phyloP scores from a whole-genome alignment of 1,140 invertebrate species.

The Hyposmocoma kahamanoa region DNA sequence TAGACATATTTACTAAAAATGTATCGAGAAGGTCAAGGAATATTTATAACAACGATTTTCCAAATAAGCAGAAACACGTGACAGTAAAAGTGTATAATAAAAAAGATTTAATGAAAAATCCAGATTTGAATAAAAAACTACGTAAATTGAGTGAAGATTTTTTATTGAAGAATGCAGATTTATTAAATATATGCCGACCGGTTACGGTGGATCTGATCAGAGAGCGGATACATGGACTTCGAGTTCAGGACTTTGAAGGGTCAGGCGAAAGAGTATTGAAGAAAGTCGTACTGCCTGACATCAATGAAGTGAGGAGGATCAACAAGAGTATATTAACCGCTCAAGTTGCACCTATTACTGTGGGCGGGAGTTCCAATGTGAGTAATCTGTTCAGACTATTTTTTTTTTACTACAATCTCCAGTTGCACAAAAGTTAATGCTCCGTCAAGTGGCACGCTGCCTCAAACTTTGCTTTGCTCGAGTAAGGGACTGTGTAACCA shows the following conservation, averaged over 20 bases:
- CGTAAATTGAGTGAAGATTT: neutral
- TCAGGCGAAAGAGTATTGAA: neutral
- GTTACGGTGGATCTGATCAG: neutral
- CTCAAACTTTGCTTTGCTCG: too few relatives aligned
- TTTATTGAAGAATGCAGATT: neutral
- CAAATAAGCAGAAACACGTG: too few relatives aligned
- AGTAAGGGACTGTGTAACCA: too few relatives aligned
- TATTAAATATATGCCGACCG: neutral
- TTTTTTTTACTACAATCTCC: too few relatives aligned
- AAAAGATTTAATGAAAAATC: neutral
- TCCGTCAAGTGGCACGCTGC: too few relatives aligned
- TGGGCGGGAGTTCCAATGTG: too few relatives aligned
- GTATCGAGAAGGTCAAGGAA: too few relatives aligned
- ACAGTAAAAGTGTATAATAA: too few relatives aligned
- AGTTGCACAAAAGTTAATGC: too few relatives aligned
- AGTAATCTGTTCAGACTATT: too few relatives aligned
- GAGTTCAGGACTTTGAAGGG: neutral
- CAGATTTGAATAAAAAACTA: neutral
- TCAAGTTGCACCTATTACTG: neutral
- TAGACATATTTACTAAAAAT: too few relatives aligned
- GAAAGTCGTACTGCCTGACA: constrained; percentile 3
- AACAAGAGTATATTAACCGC: constrained; percentile 6
- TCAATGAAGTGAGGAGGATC: constrained; percentile 5
- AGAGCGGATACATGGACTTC: neutral
- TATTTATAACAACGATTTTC: too few relatives aligned